Percentiles rank a stretch among this genome's conserved stretches.
Evolutionary conservation across 2,797 vertebrate species (phyloP).

Genomic region (Falco cherrug): DNA sequence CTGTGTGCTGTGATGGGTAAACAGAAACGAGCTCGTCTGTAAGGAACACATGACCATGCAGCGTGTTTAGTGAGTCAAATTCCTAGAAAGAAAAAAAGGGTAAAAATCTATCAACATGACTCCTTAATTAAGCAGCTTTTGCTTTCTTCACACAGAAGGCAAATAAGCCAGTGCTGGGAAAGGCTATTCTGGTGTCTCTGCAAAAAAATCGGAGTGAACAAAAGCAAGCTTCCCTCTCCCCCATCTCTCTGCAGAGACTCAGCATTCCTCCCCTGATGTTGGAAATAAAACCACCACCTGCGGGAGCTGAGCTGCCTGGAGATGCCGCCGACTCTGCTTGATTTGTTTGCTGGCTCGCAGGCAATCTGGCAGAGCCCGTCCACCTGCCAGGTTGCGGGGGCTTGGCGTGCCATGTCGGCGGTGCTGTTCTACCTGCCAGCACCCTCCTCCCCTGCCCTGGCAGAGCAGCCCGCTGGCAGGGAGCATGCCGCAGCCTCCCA

Average conservation of each 20-base stretch:
- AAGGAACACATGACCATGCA: neutral
- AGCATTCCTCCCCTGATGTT: neutral
- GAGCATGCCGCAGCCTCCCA: neutral
- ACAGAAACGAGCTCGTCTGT: neutral
- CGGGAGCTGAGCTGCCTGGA: neutral
- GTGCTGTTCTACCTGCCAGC: neutral
- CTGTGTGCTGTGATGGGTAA: neutral
- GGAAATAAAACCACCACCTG: neutral
- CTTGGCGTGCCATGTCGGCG: neutral
- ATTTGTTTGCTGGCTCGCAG: neutral
- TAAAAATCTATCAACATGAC: neutral
- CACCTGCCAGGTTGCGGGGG: neutral
- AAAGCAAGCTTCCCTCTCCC: neutral
- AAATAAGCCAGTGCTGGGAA: neutral
- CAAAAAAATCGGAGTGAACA: neutral
- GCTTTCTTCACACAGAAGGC: neutral
- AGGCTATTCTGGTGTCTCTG: neutral
- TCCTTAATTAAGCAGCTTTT: neutral
- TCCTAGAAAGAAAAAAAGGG: slow-evolving; percentile 33
- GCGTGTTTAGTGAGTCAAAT: slow-evolving; percentile 11
- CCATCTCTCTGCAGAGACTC: neutral
- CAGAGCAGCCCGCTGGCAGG: neutral
- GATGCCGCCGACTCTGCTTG: neutral
- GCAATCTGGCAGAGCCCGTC: neutral
- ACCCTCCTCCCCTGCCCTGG: neutral